Conservation (phyloP, 2,797 vertebrate genomes). For the Hydrocynus forskahlii region DNA sequence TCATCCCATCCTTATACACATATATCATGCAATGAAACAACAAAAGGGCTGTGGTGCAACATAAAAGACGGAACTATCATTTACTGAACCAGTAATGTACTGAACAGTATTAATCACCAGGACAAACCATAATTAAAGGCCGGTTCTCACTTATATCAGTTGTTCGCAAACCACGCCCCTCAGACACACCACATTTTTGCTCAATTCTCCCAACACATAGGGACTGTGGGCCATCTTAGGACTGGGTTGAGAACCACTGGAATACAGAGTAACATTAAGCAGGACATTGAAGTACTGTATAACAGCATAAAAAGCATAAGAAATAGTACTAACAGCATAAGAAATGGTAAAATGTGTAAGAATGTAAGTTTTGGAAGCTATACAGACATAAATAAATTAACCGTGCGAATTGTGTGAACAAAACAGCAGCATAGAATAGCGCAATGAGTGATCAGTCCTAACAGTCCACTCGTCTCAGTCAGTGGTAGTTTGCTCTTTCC, state of each 20-base stretch:
- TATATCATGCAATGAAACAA: not conserved
- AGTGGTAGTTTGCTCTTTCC: conserved; percentile 16
- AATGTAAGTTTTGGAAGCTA: not conserved
- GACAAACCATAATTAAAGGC: not conserved
- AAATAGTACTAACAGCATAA: too few relatives aligned
- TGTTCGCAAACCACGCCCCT: too few relatives aligned
- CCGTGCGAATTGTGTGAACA: not conserved
- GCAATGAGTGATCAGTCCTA: not conserved
- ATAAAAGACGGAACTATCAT: not conserved
- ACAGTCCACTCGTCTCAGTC: not conserved
- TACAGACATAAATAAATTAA: not conserved
- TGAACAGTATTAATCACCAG: not conserved
- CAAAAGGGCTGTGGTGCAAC: not conserved
- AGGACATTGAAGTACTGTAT: not conserved
- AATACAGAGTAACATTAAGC: not conserved
- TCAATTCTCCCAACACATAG: too few relatives aligned
- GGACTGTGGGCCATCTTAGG: too few relatives aligned
- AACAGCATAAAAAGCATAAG: too few relatives aligned
- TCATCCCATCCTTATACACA: not conserved
- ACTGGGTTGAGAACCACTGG: too few relatives aligned
- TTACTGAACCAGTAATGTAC: not conserved
- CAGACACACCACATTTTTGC: too few relatives aligned
- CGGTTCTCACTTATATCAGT: not conserved
- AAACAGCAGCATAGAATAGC: not conserved
- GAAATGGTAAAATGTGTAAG: not conserved